Percentiles rank a stretch among this genome's conserved stretches.
phyloP scores from a whole-genome alignment of 1,140 invertebrate species.

The Drosophila nannoptera region DNA sequence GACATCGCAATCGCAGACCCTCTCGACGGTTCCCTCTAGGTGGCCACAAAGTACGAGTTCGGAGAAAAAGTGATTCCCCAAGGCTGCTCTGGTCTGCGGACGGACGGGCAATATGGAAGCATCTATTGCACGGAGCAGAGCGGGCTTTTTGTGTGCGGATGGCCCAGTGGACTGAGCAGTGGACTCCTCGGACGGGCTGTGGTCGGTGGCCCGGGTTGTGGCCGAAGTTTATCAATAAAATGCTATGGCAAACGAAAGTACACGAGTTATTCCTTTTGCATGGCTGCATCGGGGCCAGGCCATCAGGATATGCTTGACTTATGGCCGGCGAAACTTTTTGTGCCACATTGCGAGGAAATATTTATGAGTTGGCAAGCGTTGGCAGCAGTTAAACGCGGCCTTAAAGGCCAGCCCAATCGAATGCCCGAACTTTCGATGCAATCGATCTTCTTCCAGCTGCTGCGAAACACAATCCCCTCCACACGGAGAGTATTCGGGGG shows the following conservation, averaged over 20 bases:
- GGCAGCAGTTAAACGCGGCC: constrained; percentile 8
- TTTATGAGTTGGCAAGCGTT: constrained; percentile 45
- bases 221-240: constrained; percentile 74
- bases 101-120: constrained; percentile 35
- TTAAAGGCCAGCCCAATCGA: constrained; percentile 42
- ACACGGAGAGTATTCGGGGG: not conserved
- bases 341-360: constrained; percentile 47
- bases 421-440: constrained; percentile 38
- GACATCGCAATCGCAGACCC: too few species aligned
- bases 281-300: constrained; percentile 51
- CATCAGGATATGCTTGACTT: constrained; percentile 61
- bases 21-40: too few species aligned
- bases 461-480: constrained; percentile 50
- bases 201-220: constrained; percentile 13
- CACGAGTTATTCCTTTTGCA: constrained; percentile 75
- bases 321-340: constrained; percentile 49
- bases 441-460: constrained; percentile 52
- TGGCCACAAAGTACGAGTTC: constrained; percentile 46
- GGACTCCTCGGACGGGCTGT: not conserved
- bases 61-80: constrained; percentile 26
- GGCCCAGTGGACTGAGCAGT: constrained; percentile 50
- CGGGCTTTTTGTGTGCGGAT: constrained; percentile 36
- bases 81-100: constrained; percentile 35
- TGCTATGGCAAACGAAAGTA: constrained; percentile 66
- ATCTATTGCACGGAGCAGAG: constrained; percentile 43